A percentile compares a stretch with the other conserved stretches of the same genome.
Conservation (phyloP, 1,140 invertebrate genomes). For the Gryllus bimaculatus region DNA sequence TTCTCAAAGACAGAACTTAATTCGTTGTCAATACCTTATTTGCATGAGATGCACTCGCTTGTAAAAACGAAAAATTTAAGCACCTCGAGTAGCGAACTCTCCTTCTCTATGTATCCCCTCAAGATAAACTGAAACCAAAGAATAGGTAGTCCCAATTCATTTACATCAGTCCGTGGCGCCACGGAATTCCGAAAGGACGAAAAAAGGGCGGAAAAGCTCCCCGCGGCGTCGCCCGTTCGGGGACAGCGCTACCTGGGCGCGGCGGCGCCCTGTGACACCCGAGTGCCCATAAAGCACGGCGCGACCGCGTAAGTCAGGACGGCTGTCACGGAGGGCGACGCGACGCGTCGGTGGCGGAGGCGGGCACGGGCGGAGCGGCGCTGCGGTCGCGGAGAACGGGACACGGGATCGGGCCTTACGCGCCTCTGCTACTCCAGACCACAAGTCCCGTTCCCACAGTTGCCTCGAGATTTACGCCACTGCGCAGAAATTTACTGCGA, state of each 20-base stretch:
- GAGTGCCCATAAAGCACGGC: neutral
- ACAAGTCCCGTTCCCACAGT: neutral
- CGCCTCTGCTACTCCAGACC: neutral
- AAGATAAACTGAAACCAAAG: too few species aligned
- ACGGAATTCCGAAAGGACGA: neutral
- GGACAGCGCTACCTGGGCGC: neutral
- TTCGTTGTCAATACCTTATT: too few species aligned
- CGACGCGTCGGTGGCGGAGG: too few species aligned
- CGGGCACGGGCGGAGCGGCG: too few species aligned
- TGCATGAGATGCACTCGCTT: too few species aligned
- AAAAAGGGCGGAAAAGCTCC: neutral
- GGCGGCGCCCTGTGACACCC: neutral
- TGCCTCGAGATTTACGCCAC: neutral
- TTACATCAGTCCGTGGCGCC: neutral
- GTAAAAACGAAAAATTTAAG: too few species aligned
- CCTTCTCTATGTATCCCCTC: too few species aligned
- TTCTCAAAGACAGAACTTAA: too few species aligned
- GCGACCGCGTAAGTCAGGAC: neutral
- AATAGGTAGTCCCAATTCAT: too few species aligned
- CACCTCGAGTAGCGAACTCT: too few species aligned
- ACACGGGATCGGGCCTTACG: neutral
- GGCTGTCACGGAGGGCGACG: neutral
- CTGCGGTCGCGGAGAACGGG: too few species aligned
- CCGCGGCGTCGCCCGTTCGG: neutral
- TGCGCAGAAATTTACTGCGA: neutral